phyloP scores from a whole-genome alignment of 1,140 invertebrate genomes.

The Batillaria attramentaria region DNA sequence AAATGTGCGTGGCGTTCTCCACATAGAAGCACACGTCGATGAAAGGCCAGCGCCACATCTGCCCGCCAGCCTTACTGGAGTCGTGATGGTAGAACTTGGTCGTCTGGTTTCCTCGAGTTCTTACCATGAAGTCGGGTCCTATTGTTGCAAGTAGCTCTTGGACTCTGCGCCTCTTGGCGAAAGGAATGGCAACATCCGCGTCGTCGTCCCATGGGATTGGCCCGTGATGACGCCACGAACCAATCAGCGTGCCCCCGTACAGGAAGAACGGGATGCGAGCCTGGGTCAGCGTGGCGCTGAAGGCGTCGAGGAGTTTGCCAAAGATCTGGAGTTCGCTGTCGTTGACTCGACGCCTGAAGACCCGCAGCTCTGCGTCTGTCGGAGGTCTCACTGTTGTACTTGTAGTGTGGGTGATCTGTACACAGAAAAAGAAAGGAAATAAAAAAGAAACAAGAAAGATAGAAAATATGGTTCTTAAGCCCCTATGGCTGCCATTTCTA shows the following conservation, averaged over 20 bases:
- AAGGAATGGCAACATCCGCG: slow-evolving; percentile 47
- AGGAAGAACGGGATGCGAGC: slow-evolving; percentile 46
- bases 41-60: slow-evolving; percentile 57
- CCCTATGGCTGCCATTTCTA: no score
- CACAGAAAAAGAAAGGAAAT: no score
- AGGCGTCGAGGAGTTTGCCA: neutral
- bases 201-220: slow-evolving; percentile 58
- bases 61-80: slow-evolving; percentile 16
- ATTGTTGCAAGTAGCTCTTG: slow-evolving; percentile 32
- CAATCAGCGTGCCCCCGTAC: slow-evolving; percentile 46
- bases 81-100: slow-evolving; percentile 54
- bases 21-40: slow-evolving; percentile 65
- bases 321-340: neutral
- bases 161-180: slow-evolving; percentile 34
- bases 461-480: no score
- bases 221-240: slow-evolving; percentile 55
- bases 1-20: slow-evolving; percentile 61
- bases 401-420: neutral
- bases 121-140: neutral
- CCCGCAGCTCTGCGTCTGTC: neutral
- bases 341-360: neutral
- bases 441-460: no score
- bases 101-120: neutral
- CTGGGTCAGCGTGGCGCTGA: slow-evolving; percentile 10
- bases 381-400: neutral